Base-by-base conservation (phyloP, 2,113 vertebrate species). In the Apodemus sylvaticus region DNA sequence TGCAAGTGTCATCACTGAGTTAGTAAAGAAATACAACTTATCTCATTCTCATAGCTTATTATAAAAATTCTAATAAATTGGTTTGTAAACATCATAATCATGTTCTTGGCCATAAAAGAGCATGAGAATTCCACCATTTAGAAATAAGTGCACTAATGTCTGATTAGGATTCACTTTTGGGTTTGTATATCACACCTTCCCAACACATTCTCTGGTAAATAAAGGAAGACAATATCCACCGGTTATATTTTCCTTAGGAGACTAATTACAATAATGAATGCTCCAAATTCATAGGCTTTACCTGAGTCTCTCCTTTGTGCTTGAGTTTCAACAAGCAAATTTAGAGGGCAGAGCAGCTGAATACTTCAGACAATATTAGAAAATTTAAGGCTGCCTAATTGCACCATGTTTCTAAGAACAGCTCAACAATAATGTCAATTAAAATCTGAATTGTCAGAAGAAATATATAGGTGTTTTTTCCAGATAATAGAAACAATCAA, bases 161-260 rank as follows among this genome's bases (percentile, higher is more conserved):
- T 29, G 20, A 22, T 39, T 26, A 62, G 24, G 14, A 6, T 10
- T 64, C 31, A n/a, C 7, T 62, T 45, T 64, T 16, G 29, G 10
- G 4, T 53, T 86, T 36, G 60, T 31, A 22, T 14, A 64, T 39
- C 3, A 2, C 11, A 42, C 34, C 22, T n/a, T 58, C 53, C 24
- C 10, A 17, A 12, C 8, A 2, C 0, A 31, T 62, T 9, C 10
- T 85, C 10, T 8, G 1, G 1, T 45, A 16, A 58, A 7, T 10
- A 10, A 29, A 51, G 22, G 0, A 16, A n/a, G 12, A 39, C 14
- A 39, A 64, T 10, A 19, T 39, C 22, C 10, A 2, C 19, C 2
- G 16, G 24, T 1, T 17, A 4, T 16, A 19, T n/a, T 71, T 71
- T 45, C 19, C n/a, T 34, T 17, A 71, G 10, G 26, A 11, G 19